Evolutionary conservation across 23 tunicate genomes (phyloP).

Genomic region (Phallusia fumigata): DNA sequence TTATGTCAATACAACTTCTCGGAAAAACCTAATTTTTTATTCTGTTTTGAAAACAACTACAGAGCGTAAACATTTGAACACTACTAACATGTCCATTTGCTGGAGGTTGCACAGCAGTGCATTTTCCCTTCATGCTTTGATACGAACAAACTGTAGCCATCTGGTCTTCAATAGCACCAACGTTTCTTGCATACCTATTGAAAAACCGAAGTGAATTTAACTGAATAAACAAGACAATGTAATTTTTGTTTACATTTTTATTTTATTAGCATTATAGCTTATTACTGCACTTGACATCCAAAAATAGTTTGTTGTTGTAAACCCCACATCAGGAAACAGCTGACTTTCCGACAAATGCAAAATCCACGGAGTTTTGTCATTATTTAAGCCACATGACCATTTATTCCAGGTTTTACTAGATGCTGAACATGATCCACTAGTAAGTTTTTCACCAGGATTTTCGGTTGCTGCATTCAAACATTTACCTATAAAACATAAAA

Average conservation of each 20-base stretch:
- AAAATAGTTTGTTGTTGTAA: neutral
- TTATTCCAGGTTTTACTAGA: neutral
- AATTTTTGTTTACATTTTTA: neutral
- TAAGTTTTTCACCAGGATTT: conserved; percentile 9
- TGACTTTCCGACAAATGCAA: neutral
- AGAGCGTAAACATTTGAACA: neutral
- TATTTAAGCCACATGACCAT: conserved; percentile 12
- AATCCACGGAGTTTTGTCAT: conserved; percentile 15
- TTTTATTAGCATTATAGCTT: neutral
- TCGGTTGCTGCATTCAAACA: neutral
- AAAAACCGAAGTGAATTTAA: neutral
- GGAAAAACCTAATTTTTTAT: conserved; percentile 13
- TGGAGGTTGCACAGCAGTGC: neutral
- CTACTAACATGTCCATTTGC: neutral
- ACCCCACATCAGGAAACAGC: conserved; percentile 19
- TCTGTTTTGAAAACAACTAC: neutral
- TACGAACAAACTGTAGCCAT: neutral
- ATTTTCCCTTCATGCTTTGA: conserved; percentile 3
- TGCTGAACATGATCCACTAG: conserved; percentile 10
- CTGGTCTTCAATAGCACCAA: neutral
- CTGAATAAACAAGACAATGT: neutral
- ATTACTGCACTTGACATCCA: neutral
- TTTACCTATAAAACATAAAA: conserved; percentile 10
- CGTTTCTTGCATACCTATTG: neutral
- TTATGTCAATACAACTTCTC: neutral